These are phyloP conservation scores for Cheilosia scutellata DNA, from an alignment of 2,888 invertebrate genomes.

Conservation along the genomic window DNA sequence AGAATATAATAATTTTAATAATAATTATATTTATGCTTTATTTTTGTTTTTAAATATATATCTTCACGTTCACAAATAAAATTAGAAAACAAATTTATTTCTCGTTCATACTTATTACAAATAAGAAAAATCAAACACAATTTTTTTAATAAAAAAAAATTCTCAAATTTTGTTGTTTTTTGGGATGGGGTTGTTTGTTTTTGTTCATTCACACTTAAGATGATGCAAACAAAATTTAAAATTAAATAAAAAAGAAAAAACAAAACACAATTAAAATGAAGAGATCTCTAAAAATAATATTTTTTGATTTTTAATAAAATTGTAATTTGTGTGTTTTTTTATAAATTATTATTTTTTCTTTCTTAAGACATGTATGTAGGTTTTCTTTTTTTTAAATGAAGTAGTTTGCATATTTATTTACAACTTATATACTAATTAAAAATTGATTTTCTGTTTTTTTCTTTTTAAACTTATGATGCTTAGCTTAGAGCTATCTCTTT, in stretches of 20 bases:
- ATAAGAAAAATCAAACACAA: constrained; percentile 56
- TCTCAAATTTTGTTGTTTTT: constrained; percentile 39
- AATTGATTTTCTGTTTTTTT: constrained; percentile 47
- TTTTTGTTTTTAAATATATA: constrained; percentile 54
- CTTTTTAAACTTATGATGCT: constrained; percentile 48
- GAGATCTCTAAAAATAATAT: constrained; percentile 69
- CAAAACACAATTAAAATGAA: constrained; percentile 66
- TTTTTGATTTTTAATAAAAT: constrained; percentile 64
- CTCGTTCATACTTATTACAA: constrained; percentile 81
- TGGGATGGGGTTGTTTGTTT: constrained; percentile 41
- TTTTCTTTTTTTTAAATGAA: constrained; percentile 56
- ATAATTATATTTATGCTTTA: constrained; percentile 64
- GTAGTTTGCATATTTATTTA: constrained; percentile 73
- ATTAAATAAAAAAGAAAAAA: constrained; percentile 43
- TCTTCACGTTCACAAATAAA: constrained; percentile 77
- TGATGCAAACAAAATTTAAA: constrained; percentile 67
- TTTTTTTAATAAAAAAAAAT: constrained; percentile 58
- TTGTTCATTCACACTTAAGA: constrained; percentile 69
- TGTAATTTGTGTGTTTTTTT: constrained; percentile 68
- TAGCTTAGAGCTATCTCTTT: constrained; percentile 70
- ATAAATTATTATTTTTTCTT: constrained; percentile 69
- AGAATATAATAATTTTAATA: constrained; percentile 75
- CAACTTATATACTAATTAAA: constrained; percentile 68
- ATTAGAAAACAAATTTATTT: constrained; percentile 76
- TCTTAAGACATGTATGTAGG: constrained; percentile 71